phyloP scores from a whole-genome alignment of 2,888 invertebrate genomes.

The Ophion ellenae region DNA sequence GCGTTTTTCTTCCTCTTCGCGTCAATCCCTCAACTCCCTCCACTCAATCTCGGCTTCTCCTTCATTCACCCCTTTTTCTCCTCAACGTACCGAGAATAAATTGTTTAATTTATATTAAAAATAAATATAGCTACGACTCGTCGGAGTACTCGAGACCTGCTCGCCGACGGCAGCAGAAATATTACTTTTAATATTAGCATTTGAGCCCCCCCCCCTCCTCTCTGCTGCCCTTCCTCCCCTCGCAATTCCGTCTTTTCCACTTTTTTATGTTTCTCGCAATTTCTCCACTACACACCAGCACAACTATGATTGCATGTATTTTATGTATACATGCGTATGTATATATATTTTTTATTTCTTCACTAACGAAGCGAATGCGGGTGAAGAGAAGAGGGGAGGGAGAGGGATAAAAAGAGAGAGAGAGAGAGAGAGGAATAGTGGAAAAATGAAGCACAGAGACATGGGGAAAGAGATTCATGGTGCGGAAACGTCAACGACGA shows the following conservation, averaged over 20 bases:
- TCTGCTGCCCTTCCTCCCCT: conserved; percentile 50
- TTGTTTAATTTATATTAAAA: conserved; percentile 85
- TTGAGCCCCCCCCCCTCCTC: conserved; percentile 72
- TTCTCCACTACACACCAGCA: conserved; percentile 35
- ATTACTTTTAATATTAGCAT: conserved; percentile 84
- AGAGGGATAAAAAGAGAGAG: neutral
- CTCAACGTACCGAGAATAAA: conserved; percentile 82
- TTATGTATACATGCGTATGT: neutral
- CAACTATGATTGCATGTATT: conserved; percentile 51
- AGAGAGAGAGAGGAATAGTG: conserved; percentile 1
- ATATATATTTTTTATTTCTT: conserved; percentile 40
- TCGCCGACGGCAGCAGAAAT: conserved; percentile 82
- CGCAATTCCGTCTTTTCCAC: conserved; percentile 38
- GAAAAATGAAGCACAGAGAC: conserved; percentile 21
- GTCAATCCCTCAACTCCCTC: conserved; percentile 43
- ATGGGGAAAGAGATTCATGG: conserved; percentile 35
- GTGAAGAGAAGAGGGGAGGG: conserved; percentile 6
- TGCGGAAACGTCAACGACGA: conserved; percentile 60
- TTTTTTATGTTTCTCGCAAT: conserved; percentile 47
- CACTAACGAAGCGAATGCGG: conserved; percentile 40
- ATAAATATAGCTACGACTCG: conserved; percentile 77
- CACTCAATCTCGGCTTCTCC: conserved; percentile 65
- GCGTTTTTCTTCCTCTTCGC: conserved; percentile 56
- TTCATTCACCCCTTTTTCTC: conserved; percentile 63
- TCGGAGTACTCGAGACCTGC: conserved; percentile 74